Conservation (phyloP, 1,140 invertebrate genomes). For the Doryteuthis pealeii region DNA sequence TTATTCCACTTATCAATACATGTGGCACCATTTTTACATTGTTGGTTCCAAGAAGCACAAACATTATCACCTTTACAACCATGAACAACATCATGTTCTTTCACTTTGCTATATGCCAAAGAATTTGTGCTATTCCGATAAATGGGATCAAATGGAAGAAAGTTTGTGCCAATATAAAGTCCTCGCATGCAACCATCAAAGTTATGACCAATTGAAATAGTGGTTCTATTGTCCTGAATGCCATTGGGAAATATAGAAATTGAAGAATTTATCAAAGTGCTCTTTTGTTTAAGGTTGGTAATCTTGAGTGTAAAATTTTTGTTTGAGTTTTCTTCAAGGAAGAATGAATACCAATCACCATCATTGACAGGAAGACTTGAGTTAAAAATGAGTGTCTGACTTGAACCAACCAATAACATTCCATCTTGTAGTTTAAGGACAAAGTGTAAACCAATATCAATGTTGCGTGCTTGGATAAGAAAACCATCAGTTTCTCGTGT, state of each 20-base stretch:
- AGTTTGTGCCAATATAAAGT: constrained; percentile 77
- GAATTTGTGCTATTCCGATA: neutral
- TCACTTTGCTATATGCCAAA: neutral
- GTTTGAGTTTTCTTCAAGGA: constrained; percentile 14
- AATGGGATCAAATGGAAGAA: constrained; percentile 80
- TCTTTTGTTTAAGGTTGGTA: too few species aligned
- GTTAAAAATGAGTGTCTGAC: neutral
- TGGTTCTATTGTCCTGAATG: neutral
- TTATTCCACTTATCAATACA: constrained; percentile 58
- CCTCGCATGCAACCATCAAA: constrained; percentile 83
- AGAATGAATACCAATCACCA: constrained; percentile 23
- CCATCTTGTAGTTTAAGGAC: too few species aligned
- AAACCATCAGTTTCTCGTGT: constrained; percentile 19
- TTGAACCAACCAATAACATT: neutral
- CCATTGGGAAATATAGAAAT: too few species aligned
- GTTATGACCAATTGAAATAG: constrained; percentile 21
- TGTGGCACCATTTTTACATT: constrained; percentile 57
- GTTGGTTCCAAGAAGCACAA: constrained; percentile 18
- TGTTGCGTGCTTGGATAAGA: too few species aligned
- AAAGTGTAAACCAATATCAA: too few species aligned
- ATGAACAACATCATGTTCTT: constrained; percentile 13
- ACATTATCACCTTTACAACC: constrained; percentile 24
- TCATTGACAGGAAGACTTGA: constrained; percentile 24
- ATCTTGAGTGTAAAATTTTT: too few species aligned
- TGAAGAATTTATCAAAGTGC: too few species aligned